These are phyloP conservation scores for Scaptomyza caliginosa DNA, from an alignment of 2,888 invertebrate species.

Conservation along the genomic window DNA sequence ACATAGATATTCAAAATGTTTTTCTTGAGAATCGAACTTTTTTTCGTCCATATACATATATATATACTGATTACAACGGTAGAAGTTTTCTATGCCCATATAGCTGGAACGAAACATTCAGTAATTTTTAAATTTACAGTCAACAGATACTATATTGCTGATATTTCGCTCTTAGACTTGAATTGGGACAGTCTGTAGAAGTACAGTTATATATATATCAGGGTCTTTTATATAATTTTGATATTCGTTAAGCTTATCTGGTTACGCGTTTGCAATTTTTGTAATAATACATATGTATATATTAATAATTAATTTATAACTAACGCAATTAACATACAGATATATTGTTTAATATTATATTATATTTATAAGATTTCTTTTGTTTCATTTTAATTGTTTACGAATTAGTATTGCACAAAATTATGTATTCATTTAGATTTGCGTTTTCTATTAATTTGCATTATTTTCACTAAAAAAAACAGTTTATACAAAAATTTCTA, in stretches of 20 bases:
- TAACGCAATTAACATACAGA: conserved; percentile 48
- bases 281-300: conserved; percentile 32
- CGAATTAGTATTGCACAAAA: conserved; percentile 76
- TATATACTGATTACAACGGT: conserved; percentile 27
- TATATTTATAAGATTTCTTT: conserved; percentile 1
- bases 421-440: conserved; percentile 48
- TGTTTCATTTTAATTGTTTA: conserved; percentile 53
- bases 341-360: conserved; percentile 18
- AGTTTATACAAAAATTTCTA: conserved; percentile 79
- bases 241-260: conserved; percentile 61
- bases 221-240: conserved; percentile 19
- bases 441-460: conserved; percentile 38
- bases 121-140: conserved; percentile 14
- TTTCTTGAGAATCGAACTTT: conserved; percentile 42
- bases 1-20: conserved; percentile 44
- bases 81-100: conserved; percentile 3
- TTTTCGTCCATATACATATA: conserved; percentile 14
- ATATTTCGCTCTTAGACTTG: conserved; percentile 18
- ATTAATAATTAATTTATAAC: conserved; percentile 45
- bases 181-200: conserved; percentile 17
- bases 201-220: conserved; percentile 7
- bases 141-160: conserved; percentile 29
- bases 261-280: conserved; percentile 62
- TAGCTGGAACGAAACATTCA: conserved; percentile 1
- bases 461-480: conserved; percentile 58